Evolutionary conservation across 2,888 invertebrate species (phyloP), one percentile per base, ranked within the genome.

Genomic region (Callyntrura sp.): DNA sequence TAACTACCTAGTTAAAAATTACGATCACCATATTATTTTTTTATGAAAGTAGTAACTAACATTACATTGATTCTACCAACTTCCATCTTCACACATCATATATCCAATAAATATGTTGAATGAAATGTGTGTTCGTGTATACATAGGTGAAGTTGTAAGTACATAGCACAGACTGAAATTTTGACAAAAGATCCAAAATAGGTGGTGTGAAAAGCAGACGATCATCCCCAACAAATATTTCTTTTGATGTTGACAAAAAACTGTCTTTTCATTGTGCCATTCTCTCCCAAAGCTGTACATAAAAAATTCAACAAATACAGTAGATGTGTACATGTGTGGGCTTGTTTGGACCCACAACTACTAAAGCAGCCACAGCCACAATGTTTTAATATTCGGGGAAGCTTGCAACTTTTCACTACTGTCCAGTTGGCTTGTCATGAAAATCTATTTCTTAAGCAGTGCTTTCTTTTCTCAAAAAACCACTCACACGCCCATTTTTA

Each of bases 1-100:
- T 78, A 23, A 25, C 23, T 87, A 28, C 70, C 70, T 79, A 35
- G 28, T 86, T 86, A 86, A 86, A 86, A 86, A 86, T 86, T 86
- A 65, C 20, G 86, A 86, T 86, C 78, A 85, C 43, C 45, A 48
- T 62, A 43, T 78, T n/a, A n/a, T n/a, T n/a, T n/a, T n/a, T n/a
- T 78, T 65, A 51, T 78, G 51, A 78, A 78, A 14, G 51, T 12
- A 43, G 17, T 60, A 78, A 62, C 43, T 83, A 35, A 35, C 35
- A n/a, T 62, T 78, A 35, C 25, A 62, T 23, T 78, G 78, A 76
- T 62, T 73, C 60, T 45, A 12, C 65, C 84, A 73, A 57, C 43
- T 62, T 25, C 35, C 6, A 73, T 55, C n/a, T 55, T 70, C 28
- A 55, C 57, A 28, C 70, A 43, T 51, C 17, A 68, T 68, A 25